phyloP scores from a whole-genome alignment of 2,113 vertebrate genomes.

The Clarias gariepinus region DNA sequence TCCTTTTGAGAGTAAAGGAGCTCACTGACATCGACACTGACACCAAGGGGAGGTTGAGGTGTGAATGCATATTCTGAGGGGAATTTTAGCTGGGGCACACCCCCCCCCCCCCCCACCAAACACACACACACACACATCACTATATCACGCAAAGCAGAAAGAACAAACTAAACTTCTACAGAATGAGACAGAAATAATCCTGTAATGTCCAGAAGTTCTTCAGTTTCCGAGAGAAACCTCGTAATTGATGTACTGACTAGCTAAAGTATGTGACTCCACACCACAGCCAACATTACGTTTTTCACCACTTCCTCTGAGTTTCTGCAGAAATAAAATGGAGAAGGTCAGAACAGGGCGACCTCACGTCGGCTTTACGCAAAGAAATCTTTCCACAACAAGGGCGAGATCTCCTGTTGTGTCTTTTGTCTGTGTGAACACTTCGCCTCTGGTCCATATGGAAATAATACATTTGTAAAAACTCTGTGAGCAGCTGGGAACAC shows the following conservation, averaged over 20 bases:
- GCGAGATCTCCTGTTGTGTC: neutral
- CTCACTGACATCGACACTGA: too few species aligned
- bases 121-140: neutral
- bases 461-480: neutral
- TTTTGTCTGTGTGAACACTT: neutral
- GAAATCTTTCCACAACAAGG: neutral
- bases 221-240: too few species aligned
- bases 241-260: neutral
- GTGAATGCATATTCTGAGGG: too few species aligned
- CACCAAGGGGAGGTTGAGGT: too few species aligned
- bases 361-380: neutral
- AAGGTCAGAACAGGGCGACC: neutral
- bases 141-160: neutral
- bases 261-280: neutral
- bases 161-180: too few species aligned
- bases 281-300: neutral
- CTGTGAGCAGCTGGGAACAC: neutral
- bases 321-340: neutral
- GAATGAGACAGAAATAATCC: too few species aligned
- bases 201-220: too few species aligned
- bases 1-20: constrained; percentile 35
- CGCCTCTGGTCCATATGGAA: neutral
- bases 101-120: too few species aligned
- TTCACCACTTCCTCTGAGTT: neutral
- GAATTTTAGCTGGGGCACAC: too few species aligned